Conservation (phyloP, 2,888 invertebrate species). For the Tortricodes alternella region DNA sequence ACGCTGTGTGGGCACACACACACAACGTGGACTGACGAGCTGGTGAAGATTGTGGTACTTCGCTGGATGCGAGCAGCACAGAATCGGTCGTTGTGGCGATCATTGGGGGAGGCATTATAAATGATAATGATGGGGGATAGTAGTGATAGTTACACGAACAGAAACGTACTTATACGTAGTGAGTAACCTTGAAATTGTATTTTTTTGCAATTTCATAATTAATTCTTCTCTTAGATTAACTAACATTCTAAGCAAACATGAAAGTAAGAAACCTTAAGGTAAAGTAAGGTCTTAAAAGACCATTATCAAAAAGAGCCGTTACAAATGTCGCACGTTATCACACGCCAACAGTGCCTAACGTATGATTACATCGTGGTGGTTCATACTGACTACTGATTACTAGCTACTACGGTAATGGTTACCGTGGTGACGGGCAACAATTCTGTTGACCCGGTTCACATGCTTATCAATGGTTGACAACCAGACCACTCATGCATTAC, state of each 20-base stretch:
- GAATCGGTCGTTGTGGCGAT: no score
- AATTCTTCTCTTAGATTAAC: no score
- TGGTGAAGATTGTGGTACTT: no score
- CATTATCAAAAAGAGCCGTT: background rate
- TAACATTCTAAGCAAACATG: background rate
- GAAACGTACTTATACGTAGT: no score
- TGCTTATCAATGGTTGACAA: conserved; percentile 3
- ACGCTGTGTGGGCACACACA: no score
- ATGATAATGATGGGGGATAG: no score
- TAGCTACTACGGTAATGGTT: conserved; percentile 1
- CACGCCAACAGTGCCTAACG: background rate
- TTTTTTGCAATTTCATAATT: no score
- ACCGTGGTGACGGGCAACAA: conserved; percentile 1
- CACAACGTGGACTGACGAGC: no score
- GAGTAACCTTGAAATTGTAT: no score
- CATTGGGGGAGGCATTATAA: no score
- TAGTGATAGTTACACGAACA: no score
- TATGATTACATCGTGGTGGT: background rate
- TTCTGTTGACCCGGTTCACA: conserved; percentile 2
- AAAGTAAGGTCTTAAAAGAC: background rate
- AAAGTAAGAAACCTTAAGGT: background rate
- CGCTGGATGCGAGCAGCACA: no score
- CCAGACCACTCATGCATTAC: background rate
- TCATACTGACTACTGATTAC: background rate
- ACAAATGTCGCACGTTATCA: background rate